These are phyloP conservation scores for Cyanistes caeruleus DNA, from an alignment of 2,113 vertebrate species.

Conservation along the genomic window DNA sequence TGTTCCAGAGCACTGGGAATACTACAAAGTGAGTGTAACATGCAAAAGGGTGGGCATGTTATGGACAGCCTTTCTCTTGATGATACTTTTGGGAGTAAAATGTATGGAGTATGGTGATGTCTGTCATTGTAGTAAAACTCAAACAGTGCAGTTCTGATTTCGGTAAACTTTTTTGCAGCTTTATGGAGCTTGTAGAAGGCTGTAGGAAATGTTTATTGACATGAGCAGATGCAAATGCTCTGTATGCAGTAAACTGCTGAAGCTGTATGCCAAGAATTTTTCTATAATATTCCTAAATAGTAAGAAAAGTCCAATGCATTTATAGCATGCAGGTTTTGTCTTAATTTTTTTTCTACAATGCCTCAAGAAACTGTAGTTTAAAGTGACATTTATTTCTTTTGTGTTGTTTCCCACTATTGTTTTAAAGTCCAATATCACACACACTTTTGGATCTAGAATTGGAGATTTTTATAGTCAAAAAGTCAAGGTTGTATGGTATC, in stretches of 20 bases:
- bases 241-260: background rate
- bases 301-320: background rate
- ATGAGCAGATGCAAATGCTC: background rate
- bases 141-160: background rate
- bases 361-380: background rate
- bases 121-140: background rate
- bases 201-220: background rate
- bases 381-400: background rate
- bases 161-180: background rate
- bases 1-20: slow-evolving; percentile 91
- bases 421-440: background rate
- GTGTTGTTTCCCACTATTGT: background rate
- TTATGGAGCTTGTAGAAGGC: background rate
- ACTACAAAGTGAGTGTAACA: slow-evolving; percentile 82
- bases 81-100: background rate
- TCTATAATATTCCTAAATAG: background rate
- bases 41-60: background rate
- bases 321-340: background rate
- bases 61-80: background rate
- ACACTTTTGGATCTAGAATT: background rate
- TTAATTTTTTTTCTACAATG: background rate
- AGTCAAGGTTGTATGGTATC: background rate
- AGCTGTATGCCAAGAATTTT: background rate
- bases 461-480: background rate
- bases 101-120: background rate